A percentile compares a stretch with the other conserved stretches of the same genome.
Evolutionary conservation across 2,888 invertebrate species (phyloP).

Genomic region (Campopleginae sp.): DNA sequence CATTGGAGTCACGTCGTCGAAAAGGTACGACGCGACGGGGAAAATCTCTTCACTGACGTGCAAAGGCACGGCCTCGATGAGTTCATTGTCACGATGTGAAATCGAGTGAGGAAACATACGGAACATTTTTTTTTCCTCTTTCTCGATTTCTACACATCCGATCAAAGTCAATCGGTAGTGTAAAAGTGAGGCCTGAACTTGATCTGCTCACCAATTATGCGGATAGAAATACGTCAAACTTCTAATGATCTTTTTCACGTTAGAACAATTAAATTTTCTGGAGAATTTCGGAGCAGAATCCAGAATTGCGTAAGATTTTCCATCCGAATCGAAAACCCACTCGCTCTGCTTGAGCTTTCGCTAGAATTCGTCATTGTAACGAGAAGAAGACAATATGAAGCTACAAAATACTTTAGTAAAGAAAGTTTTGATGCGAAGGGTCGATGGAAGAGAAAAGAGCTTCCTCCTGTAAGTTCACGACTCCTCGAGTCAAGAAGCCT

Average conservation of each 20-base stretch:
- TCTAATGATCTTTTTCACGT: too few relatives aligned
- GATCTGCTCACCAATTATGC: too few relatives aligned
- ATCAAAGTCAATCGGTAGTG: constrained; percentile 4
- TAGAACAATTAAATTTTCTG: neutral
- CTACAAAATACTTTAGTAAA: constrained; percentile 22
- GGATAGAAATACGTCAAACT: too few relatives aligned
- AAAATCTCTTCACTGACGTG: constrained; percentile 41
- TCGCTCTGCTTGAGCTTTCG: neutral
- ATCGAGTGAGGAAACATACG: constrained; percentile 48
- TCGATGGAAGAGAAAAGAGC: constrained; percentile 16
- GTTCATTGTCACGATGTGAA: constrained; percentile 71
- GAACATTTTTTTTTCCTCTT: constrained; percentile 26
- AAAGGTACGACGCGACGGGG: constrained; percentile 52
- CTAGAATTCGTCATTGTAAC: constrained; percentile 1
- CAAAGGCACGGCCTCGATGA: constrained; percentile 65
- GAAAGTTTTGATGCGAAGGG: constrained; percentile 33
- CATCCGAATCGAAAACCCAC: neutral
- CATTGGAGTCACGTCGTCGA: constrained; percentile 74
- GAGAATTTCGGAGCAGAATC: neutral
- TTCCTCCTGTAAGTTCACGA: constrained; percentile 23
- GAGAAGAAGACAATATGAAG: neutral
- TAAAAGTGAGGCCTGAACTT: constrained; percentile 5
- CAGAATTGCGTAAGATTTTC: neutral
- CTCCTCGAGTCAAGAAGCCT: constrained; percentile 36
- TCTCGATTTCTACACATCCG: neutral